Base-by-base conservation (phyloP, 2,888 invertebrate genomes). In the Apodemia hepburni region DNA sequence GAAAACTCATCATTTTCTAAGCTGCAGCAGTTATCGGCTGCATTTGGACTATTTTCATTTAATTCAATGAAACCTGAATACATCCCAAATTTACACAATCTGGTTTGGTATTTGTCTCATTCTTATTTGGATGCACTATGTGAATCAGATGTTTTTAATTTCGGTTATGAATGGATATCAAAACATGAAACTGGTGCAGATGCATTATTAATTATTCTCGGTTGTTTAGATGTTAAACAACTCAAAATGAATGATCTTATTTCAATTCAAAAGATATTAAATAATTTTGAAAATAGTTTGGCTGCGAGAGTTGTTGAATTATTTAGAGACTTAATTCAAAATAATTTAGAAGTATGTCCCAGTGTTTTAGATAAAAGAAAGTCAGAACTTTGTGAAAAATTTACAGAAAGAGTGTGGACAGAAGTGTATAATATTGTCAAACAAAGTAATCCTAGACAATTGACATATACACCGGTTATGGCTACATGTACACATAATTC, bases 81-180 rank as follows among this genome's bases (percentile, higher is more conserved):
- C 64, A 76, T 89, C 58, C 76, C 80, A 27, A 71, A 80, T 49
- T 72, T 90, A 38, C 68, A 78, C 5, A 82, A 75, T 67, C 70
- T 91, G 0, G 81, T 78, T 49, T 91, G 90, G 89, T 90, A 89
- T 64, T 74, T 91, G 12, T 88, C 89, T 22, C 87, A 90, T 65
- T 81, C 87, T 59, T 80, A 82, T 68, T 75, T 90, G 65, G 75
- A 85, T 65, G 66, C 75, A 1, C 69, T 74, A 2, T 78, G 67
- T 69, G 91, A 91, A 71, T 66, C 82, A 58, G 73, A 80, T 60
- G 84, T 87, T 0, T 90, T 87, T 62, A 77, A 79, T 69, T 89
- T 90, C 78, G 90, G 90, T 15, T 66, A 78, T n/a, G 60, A 82
- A 33, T 91, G 90, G 90, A 72, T 85, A 15, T 62, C 70, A 22